Conservation (phyloP, 2,113 vertebrate species). For the Oreochromis spilurus region DNA sequence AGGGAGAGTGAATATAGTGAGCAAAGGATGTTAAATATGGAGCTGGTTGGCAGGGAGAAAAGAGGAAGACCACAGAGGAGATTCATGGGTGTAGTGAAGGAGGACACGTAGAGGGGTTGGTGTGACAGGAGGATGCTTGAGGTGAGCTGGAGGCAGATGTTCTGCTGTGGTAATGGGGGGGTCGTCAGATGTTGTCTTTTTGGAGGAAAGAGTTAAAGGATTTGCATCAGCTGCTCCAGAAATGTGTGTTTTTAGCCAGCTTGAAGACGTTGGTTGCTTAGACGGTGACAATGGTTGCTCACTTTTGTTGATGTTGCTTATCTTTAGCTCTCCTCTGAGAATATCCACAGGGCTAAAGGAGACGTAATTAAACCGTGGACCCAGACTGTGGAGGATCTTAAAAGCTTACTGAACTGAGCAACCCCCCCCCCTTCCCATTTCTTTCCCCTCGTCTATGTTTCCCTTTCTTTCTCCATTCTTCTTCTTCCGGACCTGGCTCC, state of each 20-base stretch:
- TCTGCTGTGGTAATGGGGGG: neutral
- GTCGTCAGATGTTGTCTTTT: rapidly evolving
- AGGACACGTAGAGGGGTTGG: neutral
- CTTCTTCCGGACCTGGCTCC: neutral
- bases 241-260: neutral
- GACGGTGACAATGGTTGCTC: neutral
- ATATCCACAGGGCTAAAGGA: neutral
- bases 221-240: neutral
- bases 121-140: neutral
- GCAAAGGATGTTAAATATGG: neutral
- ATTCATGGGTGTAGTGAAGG: neutral
- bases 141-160: neutral
- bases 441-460: neutral
- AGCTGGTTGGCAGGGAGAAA: neutral
- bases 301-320: neutral
- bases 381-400: neutral
- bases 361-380: neutral
- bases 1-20: neutral
- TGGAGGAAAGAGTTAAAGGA: neutral
- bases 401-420: neutral
- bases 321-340: neutral
- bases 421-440: neutral
- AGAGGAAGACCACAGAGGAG: neutral
- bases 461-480: neutral
- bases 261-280: neutral